phyloP scores from a whole-genome alignment of 2,888 invertebrate genomes.

The Eupithecia tripunctaria region DNA sequence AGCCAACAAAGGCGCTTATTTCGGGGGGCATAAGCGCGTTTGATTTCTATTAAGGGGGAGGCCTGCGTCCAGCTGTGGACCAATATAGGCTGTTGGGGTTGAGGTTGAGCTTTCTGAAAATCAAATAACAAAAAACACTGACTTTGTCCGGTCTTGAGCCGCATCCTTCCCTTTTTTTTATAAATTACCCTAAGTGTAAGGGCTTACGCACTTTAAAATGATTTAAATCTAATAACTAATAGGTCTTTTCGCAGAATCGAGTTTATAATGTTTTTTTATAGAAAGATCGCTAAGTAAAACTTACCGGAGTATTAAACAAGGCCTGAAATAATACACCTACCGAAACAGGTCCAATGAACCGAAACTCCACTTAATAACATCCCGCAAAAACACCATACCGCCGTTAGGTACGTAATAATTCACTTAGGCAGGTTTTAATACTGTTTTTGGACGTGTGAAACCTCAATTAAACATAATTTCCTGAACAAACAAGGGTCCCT shows the following conservation, averaged over 20 bases:
- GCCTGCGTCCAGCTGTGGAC: too few species aligned
- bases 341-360: background rate
- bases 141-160: too few species aligned
- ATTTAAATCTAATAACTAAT: too few species aligned
- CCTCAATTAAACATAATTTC: slow-evolving; percentile 39
- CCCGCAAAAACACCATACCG: background rate
- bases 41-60: too few species aligned
- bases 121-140: too few species aligned
- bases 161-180: too few species aligned
- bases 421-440: slow-evolving; percentile 27
- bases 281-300: background rate
- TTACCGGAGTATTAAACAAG: background rate
- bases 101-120: too few species aligned
- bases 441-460: slow-evolving; percentile 34
- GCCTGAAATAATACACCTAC: background rate
- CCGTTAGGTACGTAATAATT: slow-evolving; percentile 17
- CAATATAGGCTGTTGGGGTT: too few species aligned
- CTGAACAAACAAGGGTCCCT: slow-evolving; percentile 36
- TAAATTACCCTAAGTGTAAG: too few species aligned
- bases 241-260: background rate
- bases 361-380: background rate
- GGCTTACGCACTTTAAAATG: too few species aligned
- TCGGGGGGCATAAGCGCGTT: too few species aligned
- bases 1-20: too few species aligned
- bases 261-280: background rate